A percentile compares a stretch with the other conserved stretches of the same genome.
These are phyloP conservation scores for Oasisia sp. DNA, from an alignment of 2,888 invertebrate genomes.

Conservation along the genomic window DNA sequence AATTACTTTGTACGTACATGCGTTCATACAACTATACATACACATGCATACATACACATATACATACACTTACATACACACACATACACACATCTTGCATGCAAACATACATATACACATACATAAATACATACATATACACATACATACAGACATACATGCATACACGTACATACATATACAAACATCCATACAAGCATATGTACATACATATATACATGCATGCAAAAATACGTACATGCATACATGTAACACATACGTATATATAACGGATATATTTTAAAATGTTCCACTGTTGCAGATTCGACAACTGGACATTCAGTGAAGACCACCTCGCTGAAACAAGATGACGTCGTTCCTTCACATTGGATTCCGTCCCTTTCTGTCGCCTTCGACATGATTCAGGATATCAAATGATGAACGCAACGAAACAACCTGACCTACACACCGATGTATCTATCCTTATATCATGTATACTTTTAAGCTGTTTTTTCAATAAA, in stretches of 20 bases:
- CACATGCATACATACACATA: no score
- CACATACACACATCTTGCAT: no score
- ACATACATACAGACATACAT: background rate
- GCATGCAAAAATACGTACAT: background rate
- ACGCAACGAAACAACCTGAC: background rate
- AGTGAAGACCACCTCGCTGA: background rate
- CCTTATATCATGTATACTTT: background rate
- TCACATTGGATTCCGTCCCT: background rate
- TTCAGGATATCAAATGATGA: background rate
- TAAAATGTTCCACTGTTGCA: background rate
- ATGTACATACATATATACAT: background rate
- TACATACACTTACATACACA: no score
- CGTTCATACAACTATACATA: no score
- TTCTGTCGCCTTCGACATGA: background rate
- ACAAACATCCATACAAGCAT: background rate
- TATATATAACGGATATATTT: no score
- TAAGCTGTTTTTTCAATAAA: background rate
- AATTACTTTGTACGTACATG: no score
- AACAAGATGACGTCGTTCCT: background rate
- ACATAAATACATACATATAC: no score
- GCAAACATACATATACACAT: no score
- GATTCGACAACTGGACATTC: background rate
- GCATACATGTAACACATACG: no score
- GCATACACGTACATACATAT: background rate
- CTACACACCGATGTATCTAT: no score